Percentiles rank a stretch among this genome's conserved stretches.
Evolutionary conservation across 2,797 vertebrate species (phyloP).

Genomic region (Scyliorhinus canicula): DNA sequence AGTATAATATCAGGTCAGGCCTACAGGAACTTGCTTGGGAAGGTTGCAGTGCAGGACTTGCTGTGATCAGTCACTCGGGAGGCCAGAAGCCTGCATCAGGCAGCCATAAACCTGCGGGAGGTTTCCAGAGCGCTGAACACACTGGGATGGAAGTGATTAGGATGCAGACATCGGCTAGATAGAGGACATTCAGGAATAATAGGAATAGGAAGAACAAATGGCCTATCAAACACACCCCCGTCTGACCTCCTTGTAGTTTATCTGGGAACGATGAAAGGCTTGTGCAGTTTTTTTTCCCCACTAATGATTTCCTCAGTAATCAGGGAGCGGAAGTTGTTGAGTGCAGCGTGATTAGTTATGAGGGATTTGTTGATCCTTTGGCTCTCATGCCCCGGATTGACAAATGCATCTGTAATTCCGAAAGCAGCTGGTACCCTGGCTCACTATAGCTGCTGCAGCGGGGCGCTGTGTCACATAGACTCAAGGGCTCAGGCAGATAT

Average conservation of each 20-base stretch:
- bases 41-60: constrained; percentile 20
- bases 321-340: constrained; percentile 76
- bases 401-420: constrained; percentile 1
- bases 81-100: neutral
- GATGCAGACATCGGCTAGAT: constrained; percentile 54
- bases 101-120: constrained; percentile 36
- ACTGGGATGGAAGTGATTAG: constrained; percentile 75
- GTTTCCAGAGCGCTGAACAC: constrained; percentile 49
- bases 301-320: constrained; percentile 86
- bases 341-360: constrained; percentile 65
- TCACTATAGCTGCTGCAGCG: neutral
- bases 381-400: constrained; percentile 62
- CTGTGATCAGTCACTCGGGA: constrained; percentile 20
- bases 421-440: constrained; percentile 7
- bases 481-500: neutral
- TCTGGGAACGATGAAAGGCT: constrained; percentile 76
- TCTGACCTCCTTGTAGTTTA: constrained; percentile 72
- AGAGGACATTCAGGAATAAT: constrained; percentile 72
- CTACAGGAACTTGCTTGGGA: constrained; percentile 43
- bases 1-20: constrained; percentile 56
- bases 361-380: constrained; percentile 70
- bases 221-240: constrained; percentile 72
- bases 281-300: constrained; percentile 71
- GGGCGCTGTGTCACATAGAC: neutral
- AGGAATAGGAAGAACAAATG: constrained; percentile 73